Evolutionary conservation across 2,888 invertebrate species (phyloP).

Genomic region (Thysanoteuthis rhombus): DNA sequence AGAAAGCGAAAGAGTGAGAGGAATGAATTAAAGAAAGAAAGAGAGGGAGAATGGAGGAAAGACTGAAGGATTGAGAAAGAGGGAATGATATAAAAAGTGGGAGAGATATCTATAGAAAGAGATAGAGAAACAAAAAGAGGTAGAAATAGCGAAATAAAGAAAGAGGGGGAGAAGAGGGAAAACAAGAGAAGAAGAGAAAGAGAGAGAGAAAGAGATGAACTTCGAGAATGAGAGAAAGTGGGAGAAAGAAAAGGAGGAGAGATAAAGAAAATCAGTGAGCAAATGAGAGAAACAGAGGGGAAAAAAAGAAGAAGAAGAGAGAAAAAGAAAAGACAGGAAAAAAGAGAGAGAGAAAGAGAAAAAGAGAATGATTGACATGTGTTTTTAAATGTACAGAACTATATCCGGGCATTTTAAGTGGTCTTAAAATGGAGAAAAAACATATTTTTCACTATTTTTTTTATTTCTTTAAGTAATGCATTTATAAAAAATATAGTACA

Average conservation of each 20-base stretch:
- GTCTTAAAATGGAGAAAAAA: not conserved
- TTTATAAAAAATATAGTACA: not conserved
- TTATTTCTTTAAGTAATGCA: not conserved
- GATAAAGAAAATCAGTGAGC: too few relatives aligned
- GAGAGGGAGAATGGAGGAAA: not conserved
- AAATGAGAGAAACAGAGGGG: too few relatives aligned
- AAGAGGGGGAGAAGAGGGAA: not conserved
- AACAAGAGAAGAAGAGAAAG: not conserved
- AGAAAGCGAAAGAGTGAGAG: not conserved
- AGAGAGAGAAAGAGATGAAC: not conserved
- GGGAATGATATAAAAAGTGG: not conserved
- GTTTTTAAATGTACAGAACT: not conserved
- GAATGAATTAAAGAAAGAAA: not conserved
- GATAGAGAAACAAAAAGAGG: not conserved
- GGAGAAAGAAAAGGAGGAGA: not conserved
- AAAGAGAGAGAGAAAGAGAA: not conserved
- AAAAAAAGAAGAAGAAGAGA: not conserved
- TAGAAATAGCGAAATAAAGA: too few relatives aligned
- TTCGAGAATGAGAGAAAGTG: too few relatives aligned
- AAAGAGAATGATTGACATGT: not conserved
- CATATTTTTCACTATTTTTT: too few relatives aligned
- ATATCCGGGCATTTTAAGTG: not conserved
- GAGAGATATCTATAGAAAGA: not conserved
- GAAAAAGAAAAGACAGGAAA: not conserved
- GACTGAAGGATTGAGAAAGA: too few relatives aligned